Base-by-base conservation (phyloP, 2,888 invertebrate species). In the Ferrisia virgata region DNA sequence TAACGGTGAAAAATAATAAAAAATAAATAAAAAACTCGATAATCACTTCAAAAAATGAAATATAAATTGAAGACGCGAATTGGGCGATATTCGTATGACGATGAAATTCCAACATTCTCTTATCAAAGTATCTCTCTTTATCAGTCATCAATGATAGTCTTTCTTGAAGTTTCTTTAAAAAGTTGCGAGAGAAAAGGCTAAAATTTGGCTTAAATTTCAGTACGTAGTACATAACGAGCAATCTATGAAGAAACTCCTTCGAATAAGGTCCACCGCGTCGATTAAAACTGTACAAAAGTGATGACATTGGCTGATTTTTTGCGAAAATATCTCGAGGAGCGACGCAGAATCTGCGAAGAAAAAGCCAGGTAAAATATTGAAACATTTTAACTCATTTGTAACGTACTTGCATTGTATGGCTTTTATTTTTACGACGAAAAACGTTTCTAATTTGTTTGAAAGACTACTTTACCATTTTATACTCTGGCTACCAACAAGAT, bases 281-380 rank as follows among this genome's bases (percentile, higher is more conserved):
- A 22, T 0, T 9, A 22, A 18, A 22, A 8, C 1, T 1, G 53
- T 53, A 1, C 9, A 64, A 6, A 28, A 79, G 76, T 76, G 15
- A 84, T 84, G 84, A 84, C 84, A 43, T 69, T 84, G 39, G 84
- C 40, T 9, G 84, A 84, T 80, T 69, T 80, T 3, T 11, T 84
- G 18, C 36, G 79, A 6, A 58, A 64, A 2, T 84, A 79, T 15
- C 40, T 84, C 0, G 80, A 84, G n/a, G 64, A 84, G 13, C 79
- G 84, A 25, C 84, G 84, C 18, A 69, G 64, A 80, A 6, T 31
- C n/a, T 84, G 53, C 79, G 84, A 79, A 39, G 53, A 84, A 47
- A 72, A 83, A 83, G 72, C 83, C 39, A 40, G 83, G 83, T 83
- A 33, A 6, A 15, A 22, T 31, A 0, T 15, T 15, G n/a, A n/a